Evolutionary conservation across 1,140 invertebrate species (phyloP), one percentile per base, ranked within the genome.

Genomic region (Asbolus verrucosus): DNA sequence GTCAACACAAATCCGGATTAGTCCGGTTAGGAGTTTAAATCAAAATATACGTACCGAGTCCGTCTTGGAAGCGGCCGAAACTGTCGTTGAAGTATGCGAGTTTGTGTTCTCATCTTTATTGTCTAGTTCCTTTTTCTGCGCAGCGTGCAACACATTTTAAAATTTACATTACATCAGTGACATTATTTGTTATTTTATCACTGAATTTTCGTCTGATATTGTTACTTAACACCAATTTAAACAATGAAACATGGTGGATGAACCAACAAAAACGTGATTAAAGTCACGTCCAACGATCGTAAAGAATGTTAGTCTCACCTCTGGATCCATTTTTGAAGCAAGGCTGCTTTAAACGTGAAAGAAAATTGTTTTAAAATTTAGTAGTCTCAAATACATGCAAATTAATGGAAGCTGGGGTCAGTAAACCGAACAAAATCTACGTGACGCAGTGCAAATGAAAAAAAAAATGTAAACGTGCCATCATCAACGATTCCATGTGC

Each of bases 91-190:
- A n/a, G 46, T 14, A 4, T 36, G 33, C 6, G 33, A 36, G 21
- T 54, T 24, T 1, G 46, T 54, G 11, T 50, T 50, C 18, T 24
- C 19, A 6, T 54, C 46, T 54, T 27, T 54, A 14, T 14, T 54
- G 13, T 54, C 46, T 27, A 54, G 14, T 8, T 54, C 46, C 46
- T 54, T 54, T 24, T 54, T 54, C 46, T 54, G 18, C 24, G 46
- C 46, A 13, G 46, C 46, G 18, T 43, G 33, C 11, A 36, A 36
- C 33, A 36, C n/a, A 36, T 11, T n/a, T 27, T 27, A 3, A 16
- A 43, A 43, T 43, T 43, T 43, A 36, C 33, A 36, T 36, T 36
- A 6, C 33, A n/a, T 36, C 5, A 36, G 3, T 36, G 33, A 11
- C 33, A 36, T 36, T 36, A n/a, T 36, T 36, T 36, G 33, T 36